phyloP scores from a whole-genome alignment of 2,797 vertebrate species.

The Squalus acanthias region DNA sequence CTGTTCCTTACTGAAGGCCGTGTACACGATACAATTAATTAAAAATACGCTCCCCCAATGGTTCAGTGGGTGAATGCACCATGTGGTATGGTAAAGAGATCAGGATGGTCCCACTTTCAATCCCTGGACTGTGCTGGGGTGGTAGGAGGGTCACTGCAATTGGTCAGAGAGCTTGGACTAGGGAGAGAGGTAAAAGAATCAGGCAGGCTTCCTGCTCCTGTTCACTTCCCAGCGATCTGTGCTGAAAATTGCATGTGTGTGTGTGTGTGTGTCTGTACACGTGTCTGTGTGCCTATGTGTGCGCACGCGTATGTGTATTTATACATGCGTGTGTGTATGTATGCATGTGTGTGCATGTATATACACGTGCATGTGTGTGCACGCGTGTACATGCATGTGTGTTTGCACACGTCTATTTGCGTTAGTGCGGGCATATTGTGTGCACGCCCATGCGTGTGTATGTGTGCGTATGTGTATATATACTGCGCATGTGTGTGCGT shows the following conservation, averaged over 20 bases:
- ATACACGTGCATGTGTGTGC: background rate
- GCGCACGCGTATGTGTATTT: too few relatives aligned
- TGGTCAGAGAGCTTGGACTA: background rate
- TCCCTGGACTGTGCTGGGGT: background rate
- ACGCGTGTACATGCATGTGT: background rate
- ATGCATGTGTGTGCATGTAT: too few relatives aligned
- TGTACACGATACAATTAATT: background rate
- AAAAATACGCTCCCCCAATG: background rate
- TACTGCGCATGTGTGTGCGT: too few relatives aligned
- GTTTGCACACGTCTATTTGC: background rate
- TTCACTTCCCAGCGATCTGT: background rate
- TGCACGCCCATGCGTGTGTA: background rate
- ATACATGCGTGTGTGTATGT: too few relatives aligned
- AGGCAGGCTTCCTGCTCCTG: background rate
- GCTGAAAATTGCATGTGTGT: background rate
- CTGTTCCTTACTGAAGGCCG: background rate
- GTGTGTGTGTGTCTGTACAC: background rate
- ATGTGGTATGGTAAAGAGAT: too few relatives aligned
- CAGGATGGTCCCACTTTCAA: background rate
- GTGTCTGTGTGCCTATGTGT: background rate
- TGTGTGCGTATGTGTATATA: background rate
- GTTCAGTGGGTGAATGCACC: background rate
- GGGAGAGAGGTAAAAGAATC: background rate
- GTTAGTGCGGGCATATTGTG: too few relatives aligned
- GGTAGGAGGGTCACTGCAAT: background rate